Conservation (phyloP, 2,888 invertebrate genomes). For the Eupithecia insigniata region DNA sequence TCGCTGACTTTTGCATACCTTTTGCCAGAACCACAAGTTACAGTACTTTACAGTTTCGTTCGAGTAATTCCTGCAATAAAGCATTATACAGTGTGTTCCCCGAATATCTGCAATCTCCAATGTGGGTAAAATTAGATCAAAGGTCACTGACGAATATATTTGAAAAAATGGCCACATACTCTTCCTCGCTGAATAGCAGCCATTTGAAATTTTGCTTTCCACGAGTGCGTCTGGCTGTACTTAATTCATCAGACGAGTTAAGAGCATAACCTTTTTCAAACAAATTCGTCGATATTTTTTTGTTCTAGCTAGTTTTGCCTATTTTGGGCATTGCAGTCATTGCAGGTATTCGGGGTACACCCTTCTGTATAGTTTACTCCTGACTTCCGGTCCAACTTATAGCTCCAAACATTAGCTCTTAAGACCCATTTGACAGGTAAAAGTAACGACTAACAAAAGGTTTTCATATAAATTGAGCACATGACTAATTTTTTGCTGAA, state of each 20-base stretch:
- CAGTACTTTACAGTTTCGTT: constrained; percentile 4
- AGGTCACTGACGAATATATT: no score
- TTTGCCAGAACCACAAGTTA: background rate
- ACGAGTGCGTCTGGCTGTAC: no score
- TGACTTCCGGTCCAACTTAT: background rate
- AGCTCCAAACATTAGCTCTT: constrained; percentile 18
- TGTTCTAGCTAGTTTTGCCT: no score
- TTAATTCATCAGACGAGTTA: no score
- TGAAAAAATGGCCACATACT: background rate
- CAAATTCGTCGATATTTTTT: no score
- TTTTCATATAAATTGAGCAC: constrained; percentile 50
- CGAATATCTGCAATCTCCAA: no score
- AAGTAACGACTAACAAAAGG: constrained; percentile 55
- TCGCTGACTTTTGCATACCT: background rate
- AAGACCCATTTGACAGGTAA: constrained; percentile 52
- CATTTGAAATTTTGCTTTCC: no score
- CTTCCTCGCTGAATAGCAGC: no score
- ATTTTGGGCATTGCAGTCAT: no score
- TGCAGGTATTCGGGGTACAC: background rate
- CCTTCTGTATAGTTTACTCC: background rate
- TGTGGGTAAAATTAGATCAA: no score
- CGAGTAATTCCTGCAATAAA: constrained; percentile 18
- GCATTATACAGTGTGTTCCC: background rate
- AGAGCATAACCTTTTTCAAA: no score
- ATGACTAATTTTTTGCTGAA: constrained; percentile 61